A percentile compares a stretch with the other conserved stretches of the same genome.
Conservation (phyloP, 2,113 vertebrate genomes). For the Corydoras sp. region DNA sequence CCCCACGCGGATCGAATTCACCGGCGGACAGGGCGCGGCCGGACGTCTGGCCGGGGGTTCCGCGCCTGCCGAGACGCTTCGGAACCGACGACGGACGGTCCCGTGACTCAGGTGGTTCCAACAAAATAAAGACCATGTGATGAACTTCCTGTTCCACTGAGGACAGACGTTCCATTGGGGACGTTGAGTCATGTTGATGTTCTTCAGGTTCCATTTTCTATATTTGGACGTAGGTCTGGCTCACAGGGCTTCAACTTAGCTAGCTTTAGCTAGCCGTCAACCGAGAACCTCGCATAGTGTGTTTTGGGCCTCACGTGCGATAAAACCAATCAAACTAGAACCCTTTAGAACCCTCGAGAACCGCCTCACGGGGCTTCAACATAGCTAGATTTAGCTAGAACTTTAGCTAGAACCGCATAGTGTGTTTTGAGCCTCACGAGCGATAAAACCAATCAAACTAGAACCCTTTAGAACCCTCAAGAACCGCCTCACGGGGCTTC, state of each 20-base stretch:
- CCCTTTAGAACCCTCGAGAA: too few relatives aligned
- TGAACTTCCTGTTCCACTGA: conserved; percentile 19
- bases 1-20: conserved; percentile 53
- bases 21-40: conserved; percentile 32
- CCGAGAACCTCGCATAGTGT: too few relatives aligned
- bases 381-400: too few relatives aligned
- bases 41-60: not conserved
- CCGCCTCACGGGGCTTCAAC: too few relatives aligned
- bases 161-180: conserved; percentile 7
- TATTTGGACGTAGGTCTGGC: not conserved
- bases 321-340: too few relatives aligned
- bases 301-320: too few relatives aligned
- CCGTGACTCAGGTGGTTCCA: not conserved
- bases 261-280: too few relatives aligned
- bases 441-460: too few relatives aligned
- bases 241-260: not conserved
- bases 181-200: conserved; percentile 6
- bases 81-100: not conserved
- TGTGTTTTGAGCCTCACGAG: too few relatives aligned
- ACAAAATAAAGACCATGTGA: conserved; percentile 1
- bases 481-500: too few relatives aligned
- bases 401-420: too few relatives aligned
- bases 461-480: too few relatives aligned
- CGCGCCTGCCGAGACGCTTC: not conserved
- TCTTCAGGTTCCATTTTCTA: conserved; percentile 15